phyloP scores from a whole-genome alignment of 64 coral and sea anemone genomes.

The Stylophora pistillata region DNA sequence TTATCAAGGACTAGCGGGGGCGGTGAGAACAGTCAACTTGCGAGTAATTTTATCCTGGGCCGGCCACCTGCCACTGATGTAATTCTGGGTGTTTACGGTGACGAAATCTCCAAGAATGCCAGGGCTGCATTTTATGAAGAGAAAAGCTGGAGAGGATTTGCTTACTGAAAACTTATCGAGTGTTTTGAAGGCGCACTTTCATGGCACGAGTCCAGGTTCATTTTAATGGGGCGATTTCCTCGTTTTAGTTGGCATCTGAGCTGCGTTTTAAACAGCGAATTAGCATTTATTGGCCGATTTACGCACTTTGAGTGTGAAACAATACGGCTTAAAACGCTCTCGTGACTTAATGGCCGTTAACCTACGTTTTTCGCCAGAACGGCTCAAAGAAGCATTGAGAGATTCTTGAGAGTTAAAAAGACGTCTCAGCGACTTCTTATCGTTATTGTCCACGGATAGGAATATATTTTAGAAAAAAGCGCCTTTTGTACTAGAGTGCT shows the following conservation, averaged over 20 bases:
- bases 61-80: conserved; percentile 44
- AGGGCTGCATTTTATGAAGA: conserved; percentile 30
- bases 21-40: neutral
- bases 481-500: neutral
- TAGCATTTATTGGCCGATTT: neutral
- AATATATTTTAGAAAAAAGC: neutral
- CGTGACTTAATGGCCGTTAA: neutral
- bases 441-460: neutral
- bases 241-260: neutral
- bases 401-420: neutral
- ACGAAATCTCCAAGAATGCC: conserved; percentile 18
- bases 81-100: conserved; percentile 27
- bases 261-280: neutral
- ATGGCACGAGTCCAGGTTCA: neutral
- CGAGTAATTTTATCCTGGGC: conserved; percentile 37
- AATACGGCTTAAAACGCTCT: neutral
- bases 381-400: neutral
- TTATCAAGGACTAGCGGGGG: neutral
- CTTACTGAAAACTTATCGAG: neutral
- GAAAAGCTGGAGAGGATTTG: conserved; percentile 33
- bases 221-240: neutral
- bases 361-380: neutral
- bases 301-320: neutral
- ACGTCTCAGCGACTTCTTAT: neutral
- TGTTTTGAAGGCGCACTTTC: neutral